Evolutionary conservation across 1,140 invertebrate genomes (phyloP).

Genomic region (Eulimnadia texana): DNA sequence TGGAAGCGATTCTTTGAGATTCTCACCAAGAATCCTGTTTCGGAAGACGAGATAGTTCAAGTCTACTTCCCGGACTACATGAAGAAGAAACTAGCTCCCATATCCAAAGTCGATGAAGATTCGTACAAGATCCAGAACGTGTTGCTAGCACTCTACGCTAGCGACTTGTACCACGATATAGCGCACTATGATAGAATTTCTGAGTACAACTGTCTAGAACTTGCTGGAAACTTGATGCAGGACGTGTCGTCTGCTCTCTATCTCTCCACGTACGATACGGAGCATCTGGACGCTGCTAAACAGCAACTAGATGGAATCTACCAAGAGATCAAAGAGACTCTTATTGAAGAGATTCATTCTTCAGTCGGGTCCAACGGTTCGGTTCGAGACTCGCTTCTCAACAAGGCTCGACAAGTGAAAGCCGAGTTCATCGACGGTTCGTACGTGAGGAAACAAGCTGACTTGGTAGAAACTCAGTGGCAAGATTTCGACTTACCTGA

Average conservation of each 20-base stretch:
- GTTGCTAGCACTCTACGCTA: not conserved
- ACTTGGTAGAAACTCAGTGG: not conserved
- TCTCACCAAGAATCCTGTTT: not conserved
- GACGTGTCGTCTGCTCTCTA: not conserved
- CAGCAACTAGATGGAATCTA: not conserved
- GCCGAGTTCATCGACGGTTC: not conserved
- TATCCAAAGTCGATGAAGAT: not conserved
- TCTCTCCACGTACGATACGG: not conserved
- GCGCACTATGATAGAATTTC: not conserved
- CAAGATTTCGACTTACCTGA: not conserved
- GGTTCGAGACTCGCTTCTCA: not conserved
- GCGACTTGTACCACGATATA: not conserved
- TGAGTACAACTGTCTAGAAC: not conserved
- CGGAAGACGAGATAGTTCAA: not conserved
- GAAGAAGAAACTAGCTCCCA: not conserved
- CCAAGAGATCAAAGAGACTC: not conserved
- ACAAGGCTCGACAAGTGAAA: not conserved
- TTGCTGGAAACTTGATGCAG: not conserved
- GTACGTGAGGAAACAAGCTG: not conserved
- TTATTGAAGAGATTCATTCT: not conserved
- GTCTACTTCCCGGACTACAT: not conserved
- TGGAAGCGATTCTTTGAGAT: not conserved
- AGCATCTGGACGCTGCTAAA: not conserved
- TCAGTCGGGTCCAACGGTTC: not conserved
- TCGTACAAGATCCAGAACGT: not conserved